Conservation (phyloP, 2,888 invertebrate species). For the Agonopterix alstromeriana region DNA sequence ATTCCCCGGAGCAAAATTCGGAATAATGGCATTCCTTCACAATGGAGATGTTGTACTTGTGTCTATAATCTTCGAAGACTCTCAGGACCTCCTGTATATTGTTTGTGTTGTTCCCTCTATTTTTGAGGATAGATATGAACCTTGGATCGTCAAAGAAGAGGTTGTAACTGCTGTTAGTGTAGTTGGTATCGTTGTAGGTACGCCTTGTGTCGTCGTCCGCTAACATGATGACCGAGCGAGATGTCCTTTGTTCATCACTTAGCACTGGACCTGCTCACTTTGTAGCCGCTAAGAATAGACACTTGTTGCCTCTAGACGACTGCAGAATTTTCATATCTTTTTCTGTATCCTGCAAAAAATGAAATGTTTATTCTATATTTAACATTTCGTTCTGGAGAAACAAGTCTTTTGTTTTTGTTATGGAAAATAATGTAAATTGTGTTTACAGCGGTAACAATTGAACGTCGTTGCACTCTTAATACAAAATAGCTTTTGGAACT, state of each 20-base stretch:
- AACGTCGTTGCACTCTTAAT: too few relatives aligned
- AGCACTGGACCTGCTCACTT: constrained; percentile 11
- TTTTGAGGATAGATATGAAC: constrained; percentile 47
- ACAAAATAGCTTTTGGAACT: too few relatives aligned
- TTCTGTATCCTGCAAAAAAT: too few relatives aligned
- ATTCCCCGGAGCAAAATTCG: constrained; percentile 77
- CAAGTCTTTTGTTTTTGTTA: too few relatives aligned
- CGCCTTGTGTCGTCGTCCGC: constrained; percentile 43
- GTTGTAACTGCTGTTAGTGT: constrained; percentile 31
- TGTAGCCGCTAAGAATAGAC: background rate
- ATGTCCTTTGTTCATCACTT: constrained; percentile 49
- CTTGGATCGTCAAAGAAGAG: constrained; percentile 50
- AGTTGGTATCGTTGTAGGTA: constrained; percentile 20
- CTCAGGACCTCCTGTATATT: constrained; percentile 52
- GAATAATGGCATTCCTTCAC: constrained; percentile 54
- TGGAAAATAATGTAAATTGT: too few relatives aligned
- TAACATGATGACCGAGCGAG: constrained; percentile 40
- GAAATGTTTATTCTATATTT: too few relatives aligned
- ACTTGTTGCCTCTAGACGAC: too few relatives aligned
- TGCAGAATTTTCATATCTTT: too few relatives aligned
- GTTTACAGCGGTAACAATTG: too few relatives aligned
- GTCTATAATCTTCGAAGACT: constrained; percentile 51
- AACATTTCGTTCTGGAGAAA: too few relatives aligned
- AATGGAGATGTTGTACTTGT: constrained; percentile 53
- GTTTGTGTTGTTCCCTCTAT: constrained; percentile 42